Conservation (phyloP, 2,113 vertebrate species). For the Baryphthengus martii region DNA sequence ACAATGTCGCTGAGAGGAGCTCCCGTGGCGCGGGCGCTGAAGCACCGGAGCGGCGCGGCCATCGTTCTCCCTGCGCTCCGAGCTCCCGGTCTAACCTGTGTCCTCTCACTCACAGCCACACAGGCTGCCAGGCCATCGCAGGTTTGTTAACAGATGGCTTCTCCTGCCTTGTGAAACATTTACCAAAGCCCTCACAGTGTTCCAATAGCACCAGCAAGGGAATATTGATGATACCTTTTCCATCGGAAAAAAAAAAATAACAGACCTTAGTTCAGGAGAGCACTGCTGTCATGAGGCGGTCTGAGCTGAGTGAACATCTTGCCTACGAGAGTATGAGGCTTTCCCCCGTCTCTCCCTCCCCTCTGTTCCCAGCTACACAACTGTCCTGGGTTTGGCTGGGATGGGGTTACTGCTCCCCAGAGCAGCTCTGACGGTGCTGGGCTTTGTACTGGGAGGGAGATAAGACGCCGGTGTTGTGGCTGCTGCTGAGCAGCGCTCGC, state of each 20-base stretch:
- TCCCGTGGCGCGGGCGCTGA: background rate
- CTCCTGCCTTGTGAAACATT: background rate
- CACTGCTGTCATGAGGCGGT: background rate
- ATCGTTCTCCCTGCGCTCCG: background rate
- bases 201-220: background rate
- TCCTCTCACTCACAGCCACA: background rate
- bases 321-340: background rate
- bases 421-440: too few species aligned
- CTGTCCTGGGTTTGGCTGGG: too few species aligned
- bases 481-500: too few species aligned
- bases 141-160: background rate
- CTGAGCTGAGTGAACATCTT: background rate
- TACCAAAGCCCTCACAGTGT: background rate
- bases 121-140: background rate
- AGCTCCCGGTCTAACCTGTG: background rate
- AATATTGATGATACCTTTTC: background rate
- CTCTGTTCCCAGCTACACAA: background rate
- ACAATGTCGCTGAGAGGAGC: rapidly evolving
- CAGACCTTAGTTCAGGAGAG: background rate
- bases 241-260: background rate
- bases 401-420: too few species aligned
- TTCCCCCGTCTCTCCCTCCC: background rate
- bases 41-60: background rate
- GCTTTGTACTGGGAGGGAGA: too few species aligned
- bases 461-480: too few species aligned